Conservation (phyloP, 2,113 vertebrate genomes). For the Nestor notabilis region DNA sequence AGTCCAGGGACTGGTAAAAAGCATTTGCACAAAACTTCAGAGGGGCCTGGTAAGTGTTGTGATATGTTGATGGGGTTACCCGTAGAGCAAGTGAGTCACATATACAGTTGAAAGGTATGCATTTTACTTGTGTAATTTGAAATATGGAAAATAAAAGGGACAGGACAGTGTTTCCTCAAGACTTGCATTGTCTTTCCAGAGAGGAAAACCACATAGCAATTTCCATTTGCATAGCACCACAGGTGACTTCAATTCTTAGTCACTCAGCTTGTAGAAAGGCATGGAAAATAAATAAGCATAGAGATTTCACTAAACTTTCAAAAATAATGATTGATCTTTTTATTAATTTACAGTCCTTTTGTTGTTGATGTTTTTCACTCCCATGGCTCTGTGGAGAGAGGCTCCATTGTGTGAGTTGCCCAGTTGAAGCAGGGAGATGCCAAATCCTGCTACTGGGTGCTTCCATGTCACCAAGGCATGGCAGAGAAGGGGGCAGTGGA, state of each 20-base stretch:
- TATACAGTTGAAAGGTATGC: not conserved
- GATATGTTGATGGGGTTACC: not conserved
- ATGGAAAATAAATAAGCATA: not conserved
- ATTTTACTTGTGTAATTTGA: not conserved
- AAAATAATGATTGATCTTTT: not conserved
- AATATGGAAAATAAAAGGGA: not conserved
- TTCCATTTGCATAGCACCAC: not conserved
- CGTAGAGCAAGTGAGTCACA: not conserved
- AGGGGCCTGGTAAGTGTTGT: not conserved
- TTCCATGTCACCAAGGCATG: too few species aligned
- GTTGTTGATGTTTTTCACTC: not conserved
- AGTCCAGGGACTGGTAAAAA: accelerated
- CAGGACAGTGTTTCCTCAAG: not conserved
- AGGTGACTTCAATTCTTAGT: accelerated
- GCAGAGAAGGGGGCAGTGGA: not conserved
- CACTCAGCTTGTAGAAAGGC: not conserved
- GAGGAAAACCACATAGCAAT: not conserved
- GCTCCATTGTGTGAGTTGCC: not conserved
- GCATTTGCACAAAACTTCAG: accelerated
- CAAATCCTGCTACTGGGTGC: not conserved
- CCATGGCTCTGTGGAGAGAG: accelerated
- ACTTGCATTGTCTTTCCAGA: not conserved
- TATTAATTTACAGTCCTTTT: too few species aligned
- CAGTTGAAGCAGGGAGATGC: not conserved
- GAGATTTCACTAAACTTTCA: not conserved